A percentile compares a stretch with the other conserved stretches of the same genome.
Evolutionary conservation across 2,113 vertebrate species (phyloP).

Genomic region (Dicentrarchus labrax): DNA sequence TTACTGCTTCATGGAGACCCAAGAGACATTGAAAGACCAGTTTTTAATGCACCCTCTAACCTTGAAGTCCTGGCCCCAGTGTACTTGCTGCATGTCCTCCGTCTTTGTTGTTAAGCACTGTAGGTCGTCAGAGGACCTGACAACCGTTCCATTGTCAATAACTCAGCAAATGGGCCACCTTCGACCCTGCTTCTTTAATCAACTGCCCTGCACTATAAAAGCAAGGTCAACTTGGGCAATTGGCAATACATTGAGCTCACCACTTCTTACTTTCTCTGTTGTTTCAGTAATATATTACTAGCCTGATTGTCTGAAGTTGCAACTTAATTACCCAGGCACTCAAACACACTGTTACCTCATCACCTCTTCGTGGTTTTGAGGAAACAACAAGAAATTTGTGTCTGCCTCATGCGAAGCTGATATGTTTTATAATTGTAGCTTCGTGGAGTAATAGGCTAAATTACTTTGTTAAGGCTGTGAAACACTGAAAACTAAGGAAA

Average conservation of each 20-base stretch:
- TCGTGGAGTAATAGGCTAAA: not conserved
- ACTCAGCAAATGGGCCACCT: conserved; percentile 29
- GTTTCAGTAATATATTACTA: conserved; percentile 30
- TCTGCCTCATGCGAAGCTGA: not conserved
- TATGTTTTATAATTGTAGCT: not conserved
- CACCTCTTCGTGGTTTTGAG: conserved; percentile 4
- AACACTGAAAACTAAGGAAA: not conserved
- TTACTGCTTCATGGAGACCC: conserved; percentile 32
- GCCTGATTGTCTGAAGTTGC: not conserved
- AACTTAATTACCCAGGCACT: conserved; percentile 24
- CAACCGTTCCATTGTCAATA: conserved; percentile 47
- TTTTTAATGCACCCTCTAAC: conserved; percentile 42
- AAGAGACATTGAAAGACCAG: conserved; percentile 18
- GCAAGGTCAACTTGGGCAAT: conserved; percentile 37
- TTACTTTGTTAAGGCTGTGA: not conserved
- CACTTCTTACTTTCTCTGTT: conserved; percentile 17
- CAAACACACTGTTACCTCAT: conserved; percentile 10
- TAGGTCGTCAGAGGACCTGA: conserved; percentile 5
- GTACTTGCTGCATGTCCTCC: conserved; percentile 8
- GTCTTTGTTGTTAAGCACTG: conserved; percentile 17
- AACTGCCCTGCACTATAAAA: conserved; percentile 40
- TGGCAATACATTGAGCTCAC: conserved; percentile 2
- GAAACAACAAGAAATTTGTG: conserved; percentile 1
- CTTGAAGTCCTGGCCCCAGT: conserved; percentile 23
- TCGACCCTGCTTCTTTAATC: conserved; percentile 40